Base-by-base conservation (phyloP, 2,797 vertebrate genomes). In the Dicrostonyx torquatus region DNA sequence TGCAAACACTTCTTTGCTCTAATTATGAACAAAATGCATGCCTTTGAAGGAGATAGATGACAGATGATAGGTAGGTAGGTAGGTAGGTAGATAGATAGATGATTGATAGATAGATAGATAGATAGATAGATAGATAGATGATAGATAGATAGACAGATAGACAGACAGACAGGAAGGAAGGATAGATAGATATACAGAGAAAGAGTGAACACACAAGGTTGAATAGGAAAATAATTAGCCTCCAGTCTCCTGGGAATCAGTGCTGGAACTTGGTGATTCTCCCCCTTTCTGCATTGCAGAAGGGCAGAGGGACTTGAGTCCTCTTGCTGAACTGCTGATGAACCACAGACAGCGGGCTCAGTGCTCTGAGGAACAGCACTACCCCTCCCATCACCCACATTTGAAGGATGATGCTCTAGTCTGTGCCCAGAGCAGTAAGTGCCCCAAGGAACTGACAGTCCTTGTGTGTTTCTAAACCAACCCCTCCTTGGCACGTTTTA, bases 21-120 rank as follows among this genome's bases (percentile, higher is more conserved):
- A 75, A 76, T 70, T 84, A 72, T 13, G 70, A 79, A 93, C 20
- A 75, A 94, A 95, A 84, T 60, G 5, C n/a, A 87, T 2, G 31
- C 24, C 73, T 92, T 60, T 79, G 83, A 62, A 6, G 26, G 26
- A 60, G 29, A 68, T 7, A 37, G 50, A 24, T 1, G 50, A 24
- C 9, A 62, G 9, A 62, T 48, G 72, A 50, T 78, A 64, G 80
- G 43, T n/a, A 43, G 14, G 4, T 12, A 43, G 53, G 29, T 29
- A 95, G 31, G 20, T 48, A 48, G n/a, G 43, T 6, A 70, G 17
- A 34, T 12, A 68, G 50, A 79, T 20, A 60, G 14, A 76, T 26
- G 45, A 48, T 24, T 64, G 89, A 93, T 20, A 43, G 55, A 20
- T 40, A 34, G 72, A 79, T 31, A 24, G 48, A 55, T 1, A 62